A percentile compares a stretch with the other conserved stretches of the same genome.
phyloP scores from a whole-genome alignment of 1,140 invertebrate species.

The Diachasma alloeum region DNA sequence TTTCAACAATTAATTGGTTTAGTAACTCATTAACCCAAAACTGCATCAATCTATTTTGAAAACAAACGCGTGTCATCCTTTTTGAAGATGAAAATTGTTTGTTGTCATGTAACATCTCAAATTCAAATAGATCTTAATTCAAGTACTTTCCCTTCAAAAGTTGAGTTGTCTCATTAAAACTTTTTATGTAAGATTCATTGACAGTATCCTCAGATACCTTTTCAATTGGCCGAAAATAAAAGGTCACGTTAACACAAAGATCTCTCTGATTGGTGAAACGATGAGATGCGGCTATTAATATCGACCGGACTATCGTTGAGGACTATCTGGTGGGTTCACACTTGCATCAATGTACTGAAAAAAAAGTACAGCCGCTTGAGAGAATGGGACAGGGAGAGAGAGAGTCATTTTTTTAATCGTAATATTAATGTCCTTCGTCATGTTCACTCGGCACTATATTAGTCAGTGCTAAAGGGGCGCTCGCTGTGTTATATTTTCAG shows the following conservation, averaged over 20 bases:
- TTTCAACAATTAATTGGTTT: too few relatives aligned
- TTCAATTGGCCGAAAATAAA: neutral
- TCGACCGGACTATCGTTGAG: neutral
- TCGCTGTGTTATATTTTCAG: slow-evolving; percentile 50
- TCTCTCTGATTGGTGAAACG: neutral
- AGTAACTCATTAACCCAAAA: too few relatives aligned
- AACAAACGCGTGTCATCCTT: too few relatives aligned
- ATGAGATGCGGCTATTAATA: neutral
- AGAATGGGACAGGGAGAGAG: neutral
- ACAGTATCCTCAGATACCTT: too few relatives aligned
- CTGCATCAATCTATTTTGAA: too few relatives aligned
- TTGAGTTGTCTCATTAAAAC: too few relatives aligned
- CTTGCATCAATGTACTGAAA: neutral
- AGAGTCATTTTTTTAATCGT: slow-evolving; percentile 55
- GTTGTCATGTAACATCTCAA: too few relatives aligned
- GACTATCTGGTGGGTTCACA: neutral
- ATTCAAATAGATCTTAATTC: too few relatives aligned
- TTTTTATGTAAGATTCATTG: too few relatives aligned
- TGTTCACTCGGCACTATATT: slow-evolving; percentile 58
- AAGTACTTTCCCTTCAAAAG: too few relatives aligned
- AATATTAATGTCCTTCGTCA: slow-evolving; percentile 60
- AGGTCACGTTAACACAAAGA: neutral
- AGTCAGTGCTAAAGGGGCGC: slow-evolving; percentile 53
- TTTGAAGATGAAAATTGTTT: too few relatives aligned
- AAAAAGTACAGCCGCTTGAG: neutral